Evolutionary conservation across 2,888 invertebrate species (phyloP).

Genomic region (Luffia ferchaultella): DNA sequence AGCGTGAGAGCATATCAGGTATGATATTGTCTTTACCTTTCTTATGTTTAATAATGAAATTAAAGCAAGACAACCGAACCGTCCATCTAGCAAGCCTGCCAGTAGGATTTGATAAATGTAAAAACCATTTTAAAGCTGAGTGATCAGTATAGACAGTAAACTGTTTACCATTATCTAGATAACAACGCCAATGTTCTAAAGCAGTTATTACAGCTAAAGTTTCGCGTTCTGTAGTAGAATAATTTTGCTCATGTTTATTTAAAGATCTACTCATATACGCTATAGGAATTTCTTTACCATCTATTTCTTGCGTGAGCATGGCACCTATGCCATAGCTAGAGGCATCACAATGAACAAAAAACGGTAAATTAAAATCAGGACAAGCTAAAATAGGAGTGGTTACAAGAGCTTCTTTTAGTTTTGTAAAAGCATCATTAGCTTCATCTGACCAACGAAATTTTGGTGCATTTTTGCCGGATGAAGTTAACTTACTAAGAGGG

Average conservation of each 20-base stretch:
- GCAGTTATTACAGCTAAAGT: no score
- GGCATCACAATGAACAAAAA: slow-evolving; percentile 9
- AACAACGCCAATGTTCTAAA: no score
- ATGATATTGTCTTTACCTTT: slow-evolving; percentile 7
- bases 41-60: slow-evolving; percentile 14
- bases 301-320: slow-evolving; percentile 5
- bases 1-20: slow-evolving; percentile 11
- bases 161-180: slow-evolving; percentile 17
- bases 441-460: no score
- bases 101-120: no score
- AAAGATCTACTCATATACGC: slow-evolving; percentile 14
- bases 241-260: no score
- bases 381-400: slow-evolving; percentile 7
- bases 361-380: slow-evolving; percentile 6
- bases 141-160: slow-evolving; percentile 18
- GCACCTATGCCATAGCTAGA: no score
- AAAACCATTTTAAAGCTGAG: no score
- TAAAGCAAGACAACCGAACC: no score
- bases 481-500: slow-evolving; percentile 18
- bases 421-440: no score
- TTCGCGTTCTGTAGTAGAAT: no score
- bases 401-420: slow-evolving; percentile 5
- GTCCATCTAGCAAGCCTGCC: no score
- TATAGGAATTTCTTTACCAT: slow-evolving; percentile 7
- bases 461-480: slow-evolving; percentile 9